These are phyloP conservation scores for Macroteleia sp. DNA, from an alignment of 2,888 invertebrate genomes.

Conservation along the genomic window DNA sequence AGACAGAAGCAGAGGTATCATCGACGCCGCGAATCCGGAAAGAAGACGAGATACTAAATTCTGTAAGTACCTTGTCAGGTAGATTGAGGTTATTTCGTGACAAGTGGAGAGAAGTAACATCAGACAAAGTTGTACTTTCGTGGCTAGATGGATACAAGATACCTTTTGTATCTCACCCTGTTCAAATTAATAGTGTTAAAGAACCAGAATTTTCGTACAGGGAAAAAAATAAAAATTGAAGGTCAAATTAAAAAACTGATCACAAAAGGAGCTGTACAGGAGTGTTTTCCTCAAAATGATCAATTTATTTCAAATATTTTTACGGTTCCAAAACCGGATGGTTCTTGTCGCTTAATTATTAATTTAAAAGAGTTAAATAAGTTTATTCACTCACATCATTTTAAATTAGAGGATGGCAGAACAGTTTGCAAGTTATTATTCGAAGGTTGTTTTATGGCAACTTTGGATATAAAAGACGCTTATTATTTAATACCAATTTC, in stretches of 20 bases:
- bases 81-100: too few relatives aligned
- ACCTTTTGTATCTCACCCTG: not conserved
- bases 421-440: too few relatives aligned
- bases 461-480: too few relatives aligned
- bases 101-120: too few relatives aligned
- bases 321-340: slow-evolving; percentile 20
- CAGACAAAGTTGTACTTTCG: too few relatives aligned
- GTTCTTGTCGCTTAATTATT: slow-evolving; percentile 21
- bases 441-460: too few relatives aligned
- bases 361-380: slow-evolving; percentile 40
- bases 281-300: not conserved
- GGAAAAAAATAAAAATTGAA: not conserved
- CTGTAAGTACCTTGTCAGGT: too few relatives aligned
- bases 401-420: slow-evolving; percentile 54
- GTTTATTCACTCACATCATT: slow-evolving; percentile 23
- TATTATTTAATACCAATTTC: too few relatives aligned
- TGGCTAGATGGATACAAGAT: not conserved
- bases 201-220: not conserved
- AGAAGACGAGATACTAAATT: too few relatives aligned
- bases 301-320: slow-evolving; percentile 13
- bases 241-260: not conserved
- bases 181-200: not conserved
- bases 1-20: too few relatives aligned
- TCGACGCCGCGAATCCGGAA: too few relatives aligned
- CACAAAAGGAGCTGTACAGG: not conserved